A percentile compares a stretch with the other conserved stretches of the same genome.
These are phyloP conservation scores for Lophotriccus pileatus DNA, from an alignment of 2,797 vertebrate genomes.

Conservation along the genomic window DNA sequence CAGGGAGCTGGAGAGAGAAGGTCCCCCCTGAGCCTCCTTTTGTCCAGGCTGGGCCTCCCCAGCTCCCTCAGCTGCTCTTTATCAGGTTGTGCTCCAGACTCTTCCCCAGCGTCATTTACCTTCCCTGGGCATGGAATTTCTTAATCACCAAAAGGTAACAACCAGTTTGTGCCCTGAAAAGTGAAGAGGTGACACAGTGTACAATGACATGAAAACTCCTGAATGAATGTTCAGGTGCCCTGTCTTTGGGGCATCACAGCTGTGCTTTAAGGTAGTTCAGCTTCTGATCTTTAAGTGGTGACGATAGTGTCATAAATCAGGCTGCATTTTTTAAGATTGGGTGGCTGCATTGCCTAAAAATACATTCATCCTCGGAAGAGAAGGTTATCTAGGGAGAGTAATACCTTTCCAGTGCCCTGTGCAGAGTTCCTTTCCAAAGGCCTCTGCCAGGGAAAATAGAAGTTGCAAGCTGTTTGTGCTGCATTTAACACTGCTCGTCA, in stretches of 20 bases:
- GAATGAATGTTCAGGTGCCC: neutral
- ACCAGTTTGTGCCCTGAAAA: neutral
- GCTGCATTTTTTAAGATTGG: neutral
- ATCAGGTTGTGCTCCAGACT: neutral
- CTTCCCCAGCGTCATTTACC: neutral
- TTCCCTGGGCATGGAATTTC: neutral
- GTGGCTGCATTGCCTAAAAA: constrained; percentile 18
- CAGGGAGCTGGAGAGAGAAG: neutral
- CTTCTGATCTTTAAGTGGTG: neutral
- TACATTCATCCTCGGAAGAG: constrained; percentile 3
- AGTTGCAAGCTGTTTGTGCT: neutral
- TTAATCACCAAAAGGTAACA: neutral
- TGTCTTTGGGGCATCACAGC: neutral
- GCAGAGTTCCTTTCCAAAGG: neutral
- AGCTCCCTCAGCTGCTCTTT: fast-evolving
- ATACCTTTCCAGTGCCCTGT: neutral
- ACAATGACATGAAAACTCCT: neutral
- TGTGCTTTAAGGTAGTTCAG: neutral
- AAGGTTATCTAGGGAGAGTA: neutral
- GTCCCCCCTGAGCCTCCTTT: neutral
- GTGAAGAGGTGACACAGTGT: fast-evolving
- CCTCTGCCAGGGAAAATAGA: neutral
- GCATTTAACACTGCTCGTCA: neutral
- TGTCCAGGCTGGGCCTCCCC: neutral
- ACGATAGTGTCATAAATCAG: neutral